Percentiles rank a stretch among this genome's conserved stretches.
Conservation (phyloP, 2,113 vertebrate genomes). For the Misgurnus mizolepis region DNA sequence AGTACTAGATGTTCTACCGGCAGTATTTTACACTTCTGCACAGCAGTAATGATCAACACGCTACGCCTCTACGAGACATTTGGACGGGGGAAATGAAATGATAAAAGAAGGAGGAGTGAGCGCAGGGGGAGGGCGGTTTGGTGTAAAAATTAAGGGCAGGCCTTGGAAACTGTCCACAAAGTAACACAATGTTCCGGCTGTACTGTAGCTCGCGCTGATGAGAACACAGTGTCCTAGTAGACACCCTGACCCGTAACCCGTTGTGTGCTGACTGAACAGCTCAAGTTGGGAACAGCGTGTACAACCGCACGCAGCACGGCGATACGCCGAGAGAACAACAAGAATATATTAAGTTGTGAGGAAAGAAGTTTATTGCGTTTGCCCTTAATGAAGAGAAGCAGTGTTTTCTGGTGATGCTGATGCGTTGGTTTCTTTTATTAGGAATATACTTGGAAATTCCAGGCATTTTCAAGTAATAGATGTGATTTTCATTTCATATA, state of each 20-base stretch:
- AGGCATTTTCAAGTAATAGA: too few species aligned
- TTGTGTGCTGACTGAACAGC: constrained; percentile 68
- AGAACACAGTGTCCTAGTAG: constrained; percentile 83
- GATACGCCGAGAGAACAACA: constrained; percentile 49
- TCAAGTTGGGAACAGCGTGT: constrained; percentile 72
- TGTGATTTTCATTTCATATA: too few species aligned
- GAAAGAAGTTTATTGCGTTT: neutral
- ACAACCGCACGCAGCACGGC: constrained; percentile 67
- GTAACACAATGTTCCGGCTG: constrained; percentile 86
- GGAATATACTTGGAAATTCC: too few species aligned
- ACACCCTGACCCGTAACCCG: constrained; percentile 83
- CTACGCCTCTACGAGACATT: constrained; percentile 48
- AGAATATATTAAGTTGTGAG: neutral
- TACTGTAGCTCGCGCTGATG: constrained; percentile 79
- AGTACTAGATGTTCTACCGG: constrained; percentile 75
- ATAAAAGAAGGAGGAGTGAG: constrained; percentile 53
- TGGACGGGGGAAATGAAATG: constrained; percentile 45
- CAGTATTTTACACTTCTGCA: constrained; percentile 46
- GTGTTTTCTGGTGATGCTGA: neutral
- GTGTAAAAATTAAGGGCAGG: constrained; percentile 76
- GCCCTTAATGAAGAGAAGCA: neutral
- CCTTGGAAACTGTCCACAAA: constrained; percentile 82
- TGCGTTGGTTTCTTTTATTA: too few species aligned
- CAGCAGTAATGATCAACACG: constrained; percentile 48
- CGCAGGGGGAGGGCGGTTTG: constrained; percentile 68